A percentile compares a stretch with the other conserved stretches of the same genome.
Conservation (phyloP, 2,797 vertebrate genomes). For the Coccyzus lansbergi region DNA sequence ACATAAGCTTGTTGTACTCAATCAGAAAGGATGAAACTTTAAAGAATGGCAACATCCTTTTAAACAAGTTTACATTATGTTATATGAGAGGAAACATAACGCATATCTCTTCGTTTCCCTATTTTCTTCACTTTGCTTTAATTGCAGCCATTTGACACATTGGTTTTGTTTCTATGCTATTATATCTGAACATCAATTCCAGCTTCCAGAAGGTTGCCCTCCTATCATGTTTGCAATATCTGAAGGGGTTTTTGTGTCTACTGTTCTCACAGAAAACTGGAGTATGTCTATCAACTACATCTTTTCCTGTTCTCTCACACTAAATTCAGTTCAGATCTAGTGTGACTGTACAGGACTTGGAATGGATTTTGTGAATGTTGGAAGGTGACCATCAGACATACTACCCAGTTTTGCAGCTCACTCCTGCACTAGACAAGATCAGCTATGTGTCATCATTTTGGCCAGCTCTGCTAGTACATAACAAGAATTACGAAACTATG, state of each 20-base stretch:
- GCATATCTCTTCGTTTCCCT: neutral
- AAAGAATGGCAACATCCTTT: neutral
- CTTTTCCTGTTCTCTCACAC: neutral
- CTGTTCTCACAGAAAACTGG: neutral
- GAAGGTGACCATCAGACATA: neutral
- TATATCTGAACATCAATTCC: neutral
- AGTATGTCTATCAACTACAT: neutral
- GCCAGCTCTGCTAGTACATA: neutral
- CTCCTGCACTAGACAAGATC: neutral
- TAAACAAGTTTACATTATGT: neutral
- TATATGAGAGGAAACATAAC: fast-evolving
- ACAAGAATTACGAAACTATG: neutral
- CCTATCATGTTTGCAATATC: neutral
- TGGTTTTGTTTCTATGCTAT: neutral
- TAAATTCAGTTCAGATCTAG: neutral
- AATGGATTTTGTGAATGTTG: neutral
- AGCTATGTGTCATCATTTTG: neutral
- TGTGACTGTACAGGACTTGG: neutral
- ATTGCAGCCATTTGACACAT: neutral
- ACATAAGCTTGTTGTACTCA: neutral
- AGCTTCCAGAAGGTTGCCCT: neutral
- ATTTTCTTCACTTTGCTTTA: neutral
- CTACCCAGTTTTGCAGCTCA: neutral
- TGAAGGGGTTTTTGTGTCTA: neutral
- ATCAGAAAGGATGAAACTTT: neutral